These are phyloP conservation scores for Ferrisia virgata DNA, from an alignment of 2,888 invertebrate species.

Conservation along the genomic window DNA sequence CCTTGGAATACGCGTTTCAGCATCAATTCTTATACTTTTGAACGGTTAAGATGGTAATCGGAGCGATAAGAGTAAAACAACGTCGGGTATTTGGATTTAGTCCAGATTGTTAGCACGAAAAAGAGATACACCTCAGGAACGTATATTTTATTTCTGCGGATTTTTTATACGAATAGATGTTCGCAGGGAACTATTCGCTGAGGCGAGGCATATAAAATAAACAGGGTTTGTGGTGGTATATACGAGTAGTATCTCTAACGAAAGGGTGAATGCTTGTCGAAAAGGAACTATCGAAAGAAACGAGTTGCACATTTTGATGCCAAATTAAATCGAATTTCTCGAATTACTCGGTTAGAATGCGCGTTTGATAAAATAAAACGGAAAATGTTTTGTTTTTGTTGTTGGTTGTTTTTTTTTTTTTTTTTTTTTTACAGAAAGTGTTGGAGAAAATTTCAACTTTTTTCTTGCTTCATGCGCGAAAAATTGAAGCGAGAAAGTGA, in stretches of 20 bases:
- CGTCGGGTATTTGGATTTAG: conserved; percentile 36
- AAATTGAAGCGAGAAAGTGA: background rate
- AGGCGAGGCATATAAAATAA: conserved; percentile 1
- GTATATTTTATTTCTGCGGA: conserved; percentile 18
- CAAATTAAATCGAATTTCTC: conserved; percentile 42
- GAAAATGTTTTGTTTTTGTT: background rate
- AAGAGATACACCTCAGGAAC: conserved; percentile 25
- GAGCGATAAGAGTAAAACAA: conserved; percentile 37
- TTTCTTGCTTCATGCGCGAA: background rate
- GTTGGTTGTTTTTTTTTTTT: background rate
- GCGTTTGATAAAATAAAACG: conserved; percentile 15
- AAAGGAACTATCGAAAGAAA: conserved; percentile 36
- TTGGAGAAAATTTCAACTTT: background rate
- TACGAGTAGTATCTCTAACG: background rate
- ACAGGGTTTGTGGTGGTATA: background rate
- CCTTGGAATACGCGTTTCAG: background rate
- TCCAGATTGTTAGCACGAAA: conserved; percentile 40
- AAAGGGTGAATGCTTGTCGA: conserved; percentile 1
- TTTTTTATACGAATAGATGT: background rate
- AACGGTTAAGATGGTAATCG: conserved; percentile 40
- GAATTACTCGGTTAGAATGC: conserved; percentile 40
- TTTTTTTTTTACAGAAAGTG: background rate
- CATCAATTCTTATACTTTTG: conserved; percentile 29
- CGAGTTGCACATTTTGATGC: conserved; percentile 44
- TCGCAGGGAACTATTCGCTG: background rate